These are phyloP conservation scores for Apteryx owenii DNA, from an alignment of 2,113 vertebrate genomes.

Conservation along the genomic window DNA sequence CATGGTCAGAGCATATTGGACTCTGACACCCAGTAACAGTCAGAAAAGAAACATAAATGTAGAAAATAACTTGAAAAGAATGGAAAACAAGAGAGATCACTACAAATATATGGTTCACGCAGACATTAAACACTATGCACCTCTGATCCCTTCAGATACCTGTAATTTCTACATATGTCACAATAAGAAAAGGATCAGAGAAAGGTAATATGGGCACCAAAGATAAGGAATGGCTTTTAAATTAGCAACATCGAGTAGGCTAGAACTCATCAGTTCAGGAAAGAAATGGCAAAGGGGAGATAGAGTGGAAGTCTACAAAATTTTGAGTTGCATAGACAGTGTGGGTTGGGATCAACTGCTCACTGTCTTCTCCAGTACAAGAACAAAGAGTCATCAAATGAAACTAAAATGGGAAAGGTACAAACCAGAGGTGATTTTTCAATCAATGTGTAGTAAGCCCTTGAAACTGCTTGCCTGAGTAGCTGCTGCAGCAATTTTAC, in stretches of 20 bases:
- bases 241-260: background rate
- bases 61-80: background rate
- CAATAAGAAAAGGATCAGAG: background rate
- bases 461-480: background rate
- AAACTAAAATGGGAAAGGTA: fast-evolving
- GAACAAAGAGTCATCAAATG: background rate
- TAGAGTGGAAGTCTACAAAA: background rate
- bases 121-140: background rate
- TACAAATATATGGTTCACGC: background rate
- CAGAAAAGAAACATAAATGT: background rate
- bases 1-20: too few relatives aligned
- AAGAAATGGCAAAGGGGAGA: background rate
- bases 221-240: background rate
- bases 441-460: background rate
- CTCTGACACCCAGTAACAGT: background rate
- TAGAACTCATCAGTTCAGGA: background rate
- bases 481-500: background rate
- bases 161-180: background rate
- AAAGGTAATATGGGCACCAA: background rate
- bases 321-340: background rate
- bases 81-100: background rate
- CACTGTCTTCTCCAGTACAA: background rate
- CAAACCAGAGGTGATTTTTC: background rate
- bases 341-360: background rate
- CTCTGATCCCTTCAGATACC: background rate